phyloP scores from a whole-genome alignment of 2,113 vertebrate genomes.

The Marmota monax region DNA sequence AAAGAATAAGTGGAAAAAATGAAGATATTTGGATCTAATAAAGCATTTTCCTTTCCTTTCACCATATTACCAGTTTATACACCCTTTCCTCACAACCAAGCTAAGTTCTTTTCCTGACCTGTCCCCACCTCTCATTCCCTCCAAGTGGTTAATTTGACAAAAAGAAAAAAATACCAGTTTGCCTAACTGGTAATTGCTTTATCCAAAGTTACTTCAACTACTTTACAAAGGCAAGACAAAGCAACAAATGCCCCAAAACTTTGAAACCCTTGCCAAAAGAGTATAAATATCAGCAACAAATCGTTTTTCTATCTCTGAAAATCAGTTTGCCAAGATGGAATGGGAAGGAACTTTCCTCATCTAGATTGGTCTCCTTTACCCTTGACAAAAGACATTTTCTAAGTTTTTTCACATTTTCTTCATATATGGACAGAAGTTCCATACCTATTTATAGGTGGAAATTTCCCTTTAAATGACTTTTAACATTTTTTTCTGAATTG shows the following conservation, averaged over 20 bases:
- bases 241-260: not conserved
- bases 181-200: not conserved
- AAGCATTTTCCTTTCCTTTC: not conserved
- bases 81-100: not conserved
- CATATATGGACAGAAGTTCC: not conserved
- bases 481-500: not conserved
- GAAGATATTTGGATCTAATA: not conserved
- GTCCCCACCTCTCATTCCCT: not conserved
- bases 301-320: conserved; percentile 9
- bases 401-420: conserved; percentile 52
- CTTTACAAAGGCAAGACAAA: conserved; percentile 36
- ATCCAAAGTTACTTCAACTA: conserved; percentile 18
- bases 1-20: not conserved
- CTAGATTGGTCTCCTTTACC: not conserved
- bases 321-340: conserved; percentile 43
- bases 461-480: conserved; percentile 36
- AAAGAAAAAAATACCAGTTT: not conserved
- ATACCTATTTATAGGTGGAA: conserved; percentile 8
- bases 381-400: not conserved
- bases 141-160: not conserved
- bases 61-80: not conserved
- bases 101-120: not conserved
- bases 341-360: not conserved
- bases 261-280: conserved; percentile 35
- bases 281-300: not conserved